Conservation (phyloP, 2,888 invertebrate species). For the Apamea sordens region DNA sequence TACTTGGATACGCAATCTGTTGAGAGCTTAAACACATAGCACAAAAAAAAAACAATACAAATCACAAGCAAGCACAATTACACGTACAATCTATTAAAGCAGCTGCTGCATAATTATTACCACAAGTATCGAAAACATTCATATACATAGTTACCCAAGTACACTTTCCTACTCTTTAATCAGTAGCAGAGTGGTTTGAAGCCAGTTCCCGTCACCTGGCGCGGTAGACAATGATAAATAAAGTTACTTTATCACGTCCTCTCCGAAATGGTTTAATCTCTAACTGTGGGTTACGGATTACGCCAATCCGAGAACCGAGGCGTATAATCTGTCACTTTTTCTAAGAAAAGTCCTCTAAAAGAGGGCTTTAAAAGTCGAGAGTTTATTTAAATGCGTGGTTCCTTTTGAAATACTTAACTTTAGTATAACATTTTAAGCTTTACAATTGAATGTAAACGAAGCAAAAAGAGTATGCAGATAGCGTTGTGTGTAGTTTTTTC, state of each 20-base stretch:
- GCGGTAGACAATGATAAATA: conserved; percentile 46
- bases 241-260: conserved; percentile 44
- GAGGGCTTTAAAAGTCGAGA: neutral
- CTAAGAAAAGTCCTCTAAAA: neutral
- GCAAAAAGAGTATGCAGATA: no score
- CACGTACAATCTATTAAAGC: no score
- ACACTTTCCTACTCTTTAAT: neutral
- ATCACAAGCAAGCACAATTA: no score
- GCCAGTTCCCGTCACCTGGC: conserved; percentile 7
- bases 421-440: neutral
- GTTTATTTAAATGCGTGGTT: neutral
- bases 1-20: no score
- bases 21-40: no score
- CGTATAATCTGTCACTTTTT: conserved; percentile 32
- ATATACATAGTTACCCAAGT: neutral
- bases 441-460: neutral
- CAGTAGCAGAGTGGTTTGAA: conserved; percentile 18
- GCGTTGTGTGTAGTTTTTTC: no score
- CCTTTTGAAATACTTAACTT: neutral
- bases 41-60: no score
- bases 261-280: conserved; percentile 30
- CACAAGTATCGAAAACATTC: neutral
- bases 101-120: neutral
- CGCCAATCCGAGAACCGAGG: conserved; percentile 6
- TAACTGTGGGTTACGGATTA: conserved; percentile 41